These are phyloP conservation scores for Pyrocoelia pectoralis DNA, from an alignment of 2,888 invertebrate genomes.

Conservation along the genomic window DNA sequence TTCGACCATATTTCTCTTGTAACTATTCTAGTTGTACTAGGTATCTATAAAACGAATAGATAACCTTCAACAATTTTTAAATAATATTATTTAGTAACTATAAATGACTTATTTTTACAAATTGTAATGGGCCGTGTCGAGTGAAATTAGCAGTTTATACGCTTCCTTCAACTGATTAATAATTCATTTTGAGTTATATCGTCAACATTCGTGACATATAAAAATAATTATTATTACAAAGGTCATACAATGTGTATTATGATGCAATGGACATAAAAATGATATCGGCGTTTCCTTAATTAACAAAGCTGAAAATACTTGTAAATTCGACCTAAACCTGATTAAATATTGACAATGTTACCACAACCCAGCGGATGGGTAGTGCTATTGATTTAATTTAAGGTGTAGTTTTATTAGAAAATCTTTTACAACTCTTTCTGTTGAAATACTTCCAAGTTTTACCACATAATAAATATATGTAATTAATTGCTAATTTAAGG, in stretches of 20 bases:
- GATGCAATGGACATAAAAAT: not conserved
- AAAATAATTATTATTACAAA: constrained; percentile 22
- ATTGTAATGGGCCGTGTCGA: constrained; percentile 6
- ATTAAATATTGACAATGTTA: constrained; percentile 38
- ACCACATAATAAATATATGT: constrained; percentile 24
- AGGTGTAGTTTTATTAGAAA: constrained; percentile 39
- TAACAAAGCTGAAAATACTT: not conserved
- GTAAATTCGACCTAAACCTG: constrained; percentile 24
- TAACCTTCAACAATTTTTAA: constrained; percentile 23
- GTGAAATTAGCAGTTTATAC: constrained; percentile 10
- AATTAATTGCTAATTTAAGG: not conserved
- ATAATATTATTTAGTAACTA: constrained; percentile 19
- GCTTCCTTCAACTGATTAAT: constrained; percentile 20
- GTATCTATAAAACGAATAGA: constrained; percentile 35
- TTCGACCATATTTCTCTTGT: constrained; percentile 27
- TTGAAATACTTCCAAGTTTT: constrained; percentile 32
- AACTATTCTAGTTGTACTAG: constrained; percentile 16
- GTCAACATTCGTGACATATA: constrained; percentile 19
- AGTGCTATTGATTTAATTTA: constrained; percentile 40
- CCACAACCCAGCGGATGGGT: constrained; percentile 36
- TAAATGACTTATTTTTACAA: constrained; percentile 27
- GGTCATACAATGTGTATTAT: not conserved
- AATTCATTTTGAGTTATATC: constrained; percentile 23
- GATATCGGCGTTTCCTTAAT: not conserved
- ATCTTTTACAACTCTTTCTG: constrained; percentile 27